Conservation (phyloP, 2,797 vertebrate species). For the Manis pentadactyla region DNA sequence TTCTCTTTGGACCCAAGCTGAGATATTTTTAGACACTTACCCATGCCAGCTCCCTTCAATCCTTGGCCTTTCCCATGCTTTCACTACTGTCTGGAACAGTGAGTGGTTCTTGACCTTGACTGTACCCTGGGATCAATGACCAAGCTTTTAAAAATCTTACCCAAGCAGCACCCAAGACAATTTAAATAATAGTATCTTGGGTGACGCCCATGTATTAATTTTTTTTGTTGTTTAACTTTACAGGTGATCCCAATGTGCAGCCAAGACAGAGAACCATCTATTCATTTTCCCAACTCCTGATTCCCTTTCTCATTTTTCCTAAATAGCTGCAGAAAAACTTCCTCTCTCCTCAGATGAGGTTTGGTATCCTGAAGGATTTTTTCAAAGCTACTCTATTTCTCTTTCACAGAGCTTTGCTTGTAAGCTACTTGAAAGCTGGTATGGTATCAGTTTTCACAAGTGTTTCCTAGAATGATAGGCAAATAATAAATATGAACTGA, state of each 20-base stretch:
- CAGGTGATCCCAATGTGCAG: neutral
- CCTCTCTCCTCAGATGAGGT: neutral
- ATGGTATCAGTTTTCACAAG: neutral
- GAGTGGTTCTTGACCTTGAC: neutral
- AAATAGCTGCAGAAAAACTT: neutral
- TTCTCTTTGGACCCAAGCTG: neutral
- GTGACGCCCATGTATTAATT: neutral
- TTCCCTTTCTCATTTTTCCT: neutral
- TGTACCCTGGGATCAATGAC: neutral
- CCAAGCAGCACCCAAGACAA: neutral
- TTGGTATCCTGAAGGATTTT: neutral
- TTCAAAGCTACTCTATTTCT: neutral
- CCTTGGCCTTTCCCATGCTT: neutral
- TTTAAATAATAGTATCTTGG: neutral
- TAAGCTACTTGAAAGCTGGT: neutral
- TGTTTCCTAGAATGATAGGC: neutral
- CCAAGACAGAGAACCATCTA: neutral
- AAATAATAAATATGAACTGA: neutral
- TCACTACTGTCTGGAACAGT: neutral
- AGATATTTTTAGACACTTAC: neutral
- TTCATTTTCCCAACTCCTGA: neutral
- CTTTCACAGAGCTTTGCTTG: neutral
- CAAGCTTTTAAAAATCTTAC: neutral
- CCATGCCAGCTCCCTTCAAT: rapidly evolving
- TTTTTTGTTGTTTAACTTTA: neutral